Base-by-base conservation (phyloP, 2,888 invertebrate species). In the Athrips mouffetella region DNA sequence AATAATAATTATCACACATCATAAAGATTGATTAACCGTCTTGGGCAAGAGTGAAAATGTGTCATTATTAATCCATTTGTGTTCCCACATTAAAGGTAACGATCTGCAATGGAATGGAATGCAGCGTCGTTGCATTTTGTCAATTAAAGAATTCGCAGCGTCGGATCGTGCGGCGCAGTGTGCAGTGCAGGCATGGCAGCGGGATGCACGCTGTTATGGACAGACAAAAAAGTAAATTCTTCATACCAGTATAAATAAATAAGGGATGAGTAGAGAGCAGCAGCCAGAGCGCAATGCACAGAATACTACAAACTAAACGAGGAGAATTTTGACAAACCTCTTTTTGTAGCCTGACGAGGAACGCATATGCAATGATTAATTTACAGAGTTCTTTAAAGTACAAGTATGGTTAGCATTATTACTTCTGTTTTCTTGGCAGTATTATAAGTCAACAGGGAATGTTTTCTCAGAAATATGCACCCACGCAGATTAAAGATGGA, bases 331-430 rank as follows among this genome's bases (percentile, higher is more conserved):
- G 87, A 86, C 86, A 82, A 86, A 86, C 80, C 70, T 85, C 79
- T 88, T 88, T 88, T 88, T 87, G 82, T 68, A 59, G 58, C 47
- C 65, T 73, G 77, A 82, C 84, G 86, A 82, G 84, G 81, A 73
- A 75, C 81, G 86, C 86, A 86, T 87, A 82, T 80, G 76, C 78
- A 82, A 86, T 86, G 86, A 86, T 86, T 86, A 85, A 87, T 86
- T 85, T 84, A 84, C 84, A 78, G 83, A 83, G 73, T 76, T 82
- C 80, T 80, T 78, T 74, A 60, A 73, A 78, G 73, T 81, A 80
- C 82, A 78, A 73, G 85, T 86, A 85, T 77, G 76, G 80, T 79
- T 79, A 81, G 77, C 81, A 81, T 81, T 82, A 84, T 84, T 84
- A 82, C 83, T 83, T 81, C 84, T 82, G 86, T 86, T 84, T 81